phyloP scores from a whole-genome alignment of 2,888 invertebrate species.

The Salpingus planirostris region DNA sequence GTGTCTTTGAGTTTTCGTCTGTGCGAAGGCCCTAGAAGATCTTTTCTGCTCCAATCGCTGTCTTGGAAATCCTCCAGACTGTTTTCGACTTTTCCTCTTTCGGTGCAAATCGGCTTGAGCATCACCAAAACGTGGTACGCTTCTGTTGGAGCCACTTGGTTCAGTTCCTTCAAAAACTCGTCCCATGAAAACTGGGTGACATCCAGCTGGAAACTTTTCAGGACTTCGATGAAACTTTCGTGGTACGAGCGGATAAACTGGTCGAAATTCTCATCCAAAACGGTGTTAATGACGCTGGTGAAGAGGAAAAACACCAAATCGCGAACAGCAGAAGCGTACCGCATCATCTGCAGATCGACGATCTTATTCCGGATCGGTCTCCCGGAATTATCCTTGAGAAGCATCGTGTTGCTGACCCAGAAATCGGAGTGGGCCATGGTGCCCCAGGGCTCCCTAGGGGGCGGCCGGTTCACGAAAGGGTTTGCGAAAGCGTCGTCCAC shows the following conservation, averaged over 20 bases:
- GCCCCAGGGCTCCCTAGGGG: slow-evolving; percentile 43
- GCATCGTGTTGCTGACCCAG: slow-evolving; percentile 55
- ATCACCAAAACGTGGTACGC: slow-evolving; percentile 44
- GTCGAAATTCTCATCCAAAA: slow-evolving; percentile 42
- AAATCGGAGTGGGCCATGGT: slow-evolving; percentile 50
- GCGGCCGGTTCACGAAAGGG: slow-evolving; percentile 20
- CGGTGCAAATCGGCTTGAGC: slow-evolving; percentile 44
- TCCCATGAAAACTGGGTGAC: slow-evolving; percentile 37
- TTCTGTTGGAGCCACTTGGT: slow-evolving; percentile 39
- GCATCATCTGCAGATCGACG: slow-evolving; percentile 51
- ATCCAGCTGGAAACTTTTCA: slow-evolving; percentile 38
- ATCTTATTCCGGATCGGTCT: slow-evolving; percentile 46
- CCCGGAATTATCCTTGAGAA: slow-evolving; percentile 42
- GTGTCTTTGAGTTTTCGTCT: slow-evolving; percentile 34
- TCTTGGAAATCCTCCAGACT: slow-evolving; percentile 40
- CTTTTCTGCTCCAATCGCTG: slow-evolving; percentile 34
- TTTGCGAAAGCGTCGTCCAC: slow-evolving; percentile 24
- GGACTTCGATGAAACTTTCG: slow-evolving; percentile 40
- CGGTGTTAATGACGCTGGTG: slow-evolving; percentile 43
- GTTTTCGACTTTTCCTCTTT: slow-evolving; percentile 41
- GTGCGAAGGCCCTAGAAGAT: slow-evolving; percentile 35
- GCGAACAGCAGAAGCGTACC: slow-evolving; percentile 44
- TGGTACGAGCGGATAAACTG: slow-evolving; percentile 47
- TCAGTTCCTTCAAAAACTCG: slow-evolving; percentile 41
- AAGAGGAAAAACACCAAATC: slow-evolving; percentile 50